Conservation (phyloP, 2,113 vertebrate genomes). For the Platichthys stellatus region DNA sequence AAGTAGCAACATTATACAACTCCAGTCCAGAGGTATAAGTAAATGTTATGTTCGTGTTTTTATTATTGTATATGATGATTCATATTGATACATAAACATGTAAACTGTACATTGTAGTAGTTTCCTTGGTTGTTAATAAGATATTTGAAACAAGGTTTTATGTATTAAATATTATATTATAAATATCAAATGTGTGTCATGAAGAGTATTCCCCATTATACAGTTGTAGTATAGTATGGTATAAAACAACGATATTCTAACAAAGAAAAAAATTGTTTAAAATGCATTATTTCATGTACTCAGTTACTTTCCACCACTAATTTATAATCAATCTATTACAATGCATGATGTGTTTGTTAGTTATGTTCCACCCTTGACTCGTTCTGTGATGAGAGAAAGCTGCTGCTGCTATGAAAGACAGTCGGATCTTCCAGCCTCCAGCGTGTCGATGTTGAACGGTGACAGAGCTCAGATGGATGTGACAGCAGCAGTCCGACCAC, state of each 20-base stretch:
- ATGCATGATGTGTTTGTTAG: not conserved
- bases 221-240: not conserved
- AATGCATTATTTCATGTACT: not conserved
- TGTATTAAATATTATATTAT: not conserved
- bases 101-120: not conserved
- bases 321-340: not conserved
- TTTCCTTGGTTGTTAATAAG: not conserved
- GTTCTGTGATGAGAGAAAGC: constrained; percentile 12
- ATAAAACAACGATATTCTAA: not conserved
- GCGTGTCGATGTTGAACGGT: constrained; percentile 17
- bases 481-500: constrained; percentile 54
- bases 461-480: constrained; percentile 67
- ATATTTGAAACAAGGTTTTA: not conserved
- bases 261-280: too few species aligned
- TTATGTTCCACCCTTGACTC: not conserved
- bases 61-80: not conserved
- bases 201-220: too few species aligned
- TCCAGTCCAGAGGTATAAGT: not conserved
- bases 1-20: not conserved
- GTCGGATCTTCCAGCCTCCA: not conserved
- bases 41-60: not conserved
- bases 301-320: not conserved
- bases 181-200: too few species aligned
- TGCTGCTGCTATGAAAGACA: constrained; percentile 3
- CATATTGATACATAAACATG: not conserved